These are phyloP conservation scores for Fregetta grallaria DNA, from an alignment of 2,113 vertebrate species.

Conservation along the genomic window DNA sequence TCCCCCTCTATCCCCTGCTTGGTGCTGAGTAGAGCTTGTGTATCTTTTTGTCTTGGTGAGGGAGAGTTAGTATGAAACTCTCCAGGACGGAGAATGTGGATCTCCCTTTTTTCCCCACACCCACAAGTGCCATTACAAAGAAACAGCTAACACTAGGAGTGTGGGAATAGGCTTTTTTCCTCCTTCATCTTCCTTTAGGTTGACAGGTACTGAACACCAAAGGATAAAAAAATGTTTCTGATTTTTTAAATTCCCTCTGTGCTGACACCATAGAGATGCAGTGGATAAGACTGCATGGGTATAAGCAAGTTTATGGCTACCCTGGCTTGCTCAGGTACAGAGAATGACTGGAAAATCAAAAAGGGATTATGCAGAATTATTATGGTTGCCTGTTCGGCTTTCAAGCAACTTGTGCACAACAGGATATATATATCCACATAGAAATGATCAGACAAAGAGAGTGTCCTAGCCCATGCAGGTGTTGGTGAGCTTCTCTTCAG, in stretches of 20 bases:
- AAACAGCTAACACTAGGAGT: not conserved
- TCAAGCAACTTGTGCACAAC: not conserved
- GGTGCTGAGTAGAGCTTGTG: not conserved
- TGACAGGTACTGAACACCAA: not conserved
- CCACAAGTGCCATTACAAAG: not conserved
- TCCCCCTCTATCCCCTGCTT: rapidly evolving
- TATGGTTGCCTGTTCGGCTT: not conserved
- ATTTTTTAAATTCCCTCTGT: not conserved
- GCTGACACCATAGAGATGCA: not conserved
- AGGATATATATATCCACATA: not conserved
- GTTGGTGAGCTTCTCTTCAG: not conserved
- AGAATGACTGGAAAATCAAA: not conserved
- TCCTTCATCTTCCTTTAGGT: not conserved
- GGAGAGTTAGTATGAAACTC: not conserved
- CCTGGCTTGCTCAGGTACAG: not conserved
- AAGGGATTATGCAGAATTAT: not conserved
- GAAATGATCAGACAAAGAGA: not conserved
- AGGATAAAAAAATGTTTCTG: not conserved
- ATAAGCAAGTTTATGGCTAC: not conserved
- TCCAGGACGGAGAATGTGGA: not conserved
- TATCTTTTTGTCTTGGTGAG: not conserved
- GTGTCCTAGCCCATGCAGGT: not conserved
- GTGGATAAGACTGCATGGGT: not conserved
- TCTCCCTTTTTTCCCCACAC: not conserved
- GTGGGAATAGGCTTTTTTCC: not conserved